phyloP scores from a whole-genome alignment of 1,140 invertebrate species.

The Hypothenemus hampei region DNA sequence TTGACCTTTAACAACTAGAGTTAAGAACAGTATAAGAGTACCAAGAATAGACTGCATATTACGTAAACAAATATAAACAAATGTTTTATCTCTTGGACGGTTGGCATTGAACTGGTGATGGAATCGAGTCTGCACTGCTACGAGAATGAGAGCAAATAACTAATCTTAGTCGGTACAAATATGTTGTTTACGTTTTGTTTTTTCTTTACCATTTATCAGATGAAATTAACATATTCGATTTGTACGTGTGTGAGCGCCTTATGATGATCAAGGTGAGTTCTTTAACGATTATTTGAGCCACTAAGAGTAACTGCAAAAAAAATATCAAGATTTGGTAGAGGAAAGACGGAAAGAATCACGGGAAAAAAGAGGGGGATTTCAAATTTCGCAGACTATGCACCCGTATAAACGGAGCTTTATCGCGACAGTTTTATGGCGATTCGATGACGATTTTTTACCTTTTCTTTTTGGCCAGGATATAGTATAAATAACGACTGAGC shows the following conservation, averaged over 20 bases:
- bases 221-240: neutral
- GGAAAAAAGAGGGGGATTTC: too few relatives aligned
- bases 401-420: conserved; percentile 37
- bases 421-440: conserved; percentile 41
- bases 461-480: too few relatives aligned
- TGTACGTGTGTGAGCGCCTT: neutral
- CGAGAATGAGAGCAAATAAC: neutral
- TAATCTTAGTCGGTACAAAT: neutral
- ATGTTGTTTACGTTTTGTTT: conserved; percentile 7
- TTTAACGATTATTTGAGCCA: neutral
- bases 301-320: conserved; percentile 39
- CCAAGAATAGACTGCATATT: neutral
- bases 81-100: conserved; percentile 5
- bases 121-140: neutral
- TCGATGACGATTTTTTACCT: too few relatives aligned
- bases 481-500: too few relatives aligned
- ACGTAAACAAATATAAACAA: neutral
- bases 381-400: conserved; percentile 43
- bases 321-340: conserved; percentile 38
- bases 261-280: neutral
- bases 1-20: neutral
- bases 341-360: conserved; percentile 41
- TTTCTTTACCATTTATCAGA: neutral
- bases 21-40: neutral
- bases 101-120: conserved; percentile 9